phyloP scores from a whole-genome alignment of 2,113 vertebrate genomes.

The Pseudolaguvia tuberculata region DNA sequence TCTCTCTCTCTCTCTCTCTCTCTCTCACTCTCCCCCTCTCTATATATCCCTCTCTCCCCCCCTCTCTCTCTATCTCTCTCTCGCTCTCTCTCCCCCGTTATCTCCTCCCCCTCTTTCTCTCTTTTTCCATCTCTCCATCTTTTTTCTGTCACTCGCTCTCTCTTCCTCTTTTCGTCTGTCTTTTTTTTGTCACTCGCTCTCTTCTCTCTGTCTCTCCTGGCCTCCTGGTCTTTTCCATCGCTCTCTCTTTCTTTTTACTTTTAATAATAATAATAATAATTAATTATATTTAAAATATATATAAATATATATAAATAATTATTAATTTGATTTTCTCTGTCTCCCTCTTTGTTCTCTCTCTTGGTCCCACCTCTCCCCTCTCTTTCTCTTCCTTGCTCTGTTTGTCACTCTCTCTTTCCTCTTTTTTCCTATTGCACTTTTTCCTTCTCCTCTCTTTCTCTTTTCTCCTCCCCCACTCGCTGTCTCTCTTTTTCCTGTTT shows the following conservation, averaged over 20 bases:
- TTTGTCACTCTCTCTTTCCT: background rate
- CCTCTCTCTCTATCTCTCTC: background rate
- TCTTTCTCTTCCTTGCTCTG: background rate
- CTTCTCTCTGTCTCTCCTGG: background rate
- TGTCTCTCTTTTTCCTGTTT: background rate
- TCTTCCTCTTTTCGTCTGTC: background rate
- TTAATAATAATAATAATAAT: no score
- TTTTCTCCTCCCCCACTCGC: background rate
- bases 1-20: constrained; percentile 8
- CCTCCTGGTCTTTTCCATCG: background rate
- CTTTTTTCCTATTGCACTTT: background rate
- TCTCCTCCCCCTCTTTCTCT: no score
- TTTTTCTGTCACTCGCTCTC: background rate
- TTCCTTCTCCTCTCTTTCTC: background rate
- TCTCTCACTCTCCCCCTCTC: constrained; percentile 3
- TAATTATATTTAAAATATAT: no score
- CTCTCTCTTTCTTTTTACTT: background rate
- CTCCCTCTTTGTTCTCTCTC: background rate
- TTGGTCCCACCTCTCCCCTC: background rate
- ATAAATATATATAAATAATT: background rate
- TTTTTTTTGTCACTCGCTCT: background rate
- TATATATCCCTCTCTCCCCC: background rate
- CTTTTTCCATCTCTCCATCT: background rate
- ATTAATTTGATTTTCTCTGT: background rate
- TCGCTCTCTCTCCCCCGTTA: no score